Evolutionary conservation across 1,140 invertebrate species (phyloP).

Genomic region (Bombus polaris): DNA sequence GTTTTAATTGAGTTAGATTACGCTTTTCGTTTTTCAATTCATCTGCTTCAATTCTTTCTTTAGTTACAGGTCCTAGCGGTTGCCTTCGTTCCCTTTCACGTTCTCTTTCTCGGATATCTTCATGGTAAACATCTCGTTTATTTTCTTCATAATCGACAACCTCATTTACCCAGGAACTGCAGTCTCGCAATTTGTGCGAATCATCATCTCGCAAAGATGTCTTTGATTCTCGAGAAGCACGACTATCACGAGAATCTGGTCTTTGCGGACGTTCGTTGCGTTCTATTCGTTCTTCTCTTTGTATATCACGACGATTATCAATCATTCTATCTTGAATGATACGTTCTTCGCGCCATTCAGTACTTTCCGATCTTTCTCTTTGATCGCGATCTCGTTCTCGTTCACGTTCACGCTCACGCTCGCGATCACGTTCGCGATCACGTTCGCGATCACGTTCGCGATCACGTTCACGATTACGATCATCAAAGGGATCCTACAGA

Average conservation of each 20-base stretch:
- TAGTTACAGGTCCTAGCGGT: slow-evolving; percentile 85
- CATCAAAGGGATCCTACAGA: slow-evolving; percentile 83
- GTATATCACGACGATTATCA: slow-evolving; percentile 67
- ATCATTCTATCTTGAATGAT: slow-evolving; percentile 62
- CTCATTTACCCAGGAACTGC: slow-evolving; percentile 82
- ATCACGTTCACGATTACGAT: slow-evolving; percentile 66
- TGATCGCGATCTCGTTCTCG: slow-evolving; percentile 66
- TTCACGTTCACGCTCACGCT: slow-evolving; percentile 72
- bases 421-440: slow-evolving; percentile 72
- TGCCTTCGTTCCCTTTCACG: slow-evolving; percentile 76
- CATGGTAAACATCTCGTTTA: slow-evolving; percentile 75
- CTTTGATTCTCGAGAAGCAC: slow-evolving; percentile 84
- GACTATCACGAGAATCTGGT: slow-evolving; percentile 85
- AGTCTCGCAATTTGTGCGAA: slow-evolving; percentile 75
- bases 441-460: slow-evolving; percentile 72
- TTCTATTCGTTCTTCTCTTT: slow-evolving; percentile 74
- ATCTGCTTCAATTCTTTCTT: slow-evolving; percentile 86
- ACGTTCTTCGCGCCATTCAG: slow-evolving; percentile 76
- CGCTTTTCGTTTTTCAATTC: slow-evolving; percentile 84
- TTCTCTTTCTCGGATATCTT: slow-evolving; percentile 72
- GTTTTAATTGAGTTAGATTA: slow-evolving; percentile 83
- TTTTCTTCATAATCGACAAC: slow-evolving; percentile 82
- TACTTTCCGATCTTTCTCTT: slow-evolving; percentile 67
- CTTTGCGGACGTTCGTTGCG: slow-evolving; percentile 83
- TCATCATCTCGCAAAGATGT: slow-evolving; percentile 81